Percentiles rank a stretch among this genome's conserved stretches.
Conservation (phyloP, 2,797 vertebrate genomes). For the Argentina silus region DNA sequence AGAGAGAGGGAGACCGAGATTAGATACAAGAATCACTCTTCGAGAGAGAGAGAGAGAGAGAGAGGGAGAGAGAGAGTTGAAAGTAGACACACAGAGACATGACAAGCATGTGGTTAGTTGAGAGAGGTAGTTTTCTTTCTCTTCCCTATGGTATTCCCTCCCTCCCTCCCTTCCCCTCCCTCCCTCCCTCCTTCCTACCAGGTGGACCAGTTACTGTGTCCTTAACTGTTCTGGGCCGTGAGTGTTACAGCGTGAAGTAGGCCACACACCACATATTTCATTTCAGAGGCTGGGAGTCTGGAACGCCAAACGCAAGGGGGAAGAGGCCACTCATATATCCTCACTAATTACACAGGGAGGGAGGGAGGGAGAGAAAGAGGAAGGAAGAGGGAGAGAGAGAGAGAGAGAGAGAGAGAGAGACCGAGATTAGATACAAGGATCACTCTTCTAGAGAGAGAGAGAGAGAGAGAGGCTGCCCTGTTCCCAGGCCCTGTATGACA, state of each 20-base stretch:
- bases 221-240: slow-evolving; percentile 58
- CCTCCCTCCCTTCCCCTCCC: slow-evolving; percentile 37
- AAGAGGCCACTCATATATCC: slow-evolving; percentile 50
- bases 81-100: background rate
- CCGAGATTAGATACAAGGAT: too few species aligned
- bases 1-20: background rate
- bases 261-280: slow-evolving; percentile 62
- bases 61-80: slow-evolving; percentile 5
- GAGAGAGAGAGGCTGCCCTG: slow-evolving; percentile 4
- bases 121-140: slow-evolving; percentile 16
- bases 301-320: slow-evolving; percentile 43
- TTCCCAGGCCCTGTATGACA: background rate
- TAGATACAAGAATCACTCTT: too few species aligned
- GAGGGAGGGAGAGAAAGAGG: slow-evolving; percentile 19
- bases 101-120: background rate
- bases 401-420: background rate
- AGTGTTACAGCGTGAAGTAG: slow-evolving; percentile 65
- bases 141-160: slow-evolving; percentile 34
- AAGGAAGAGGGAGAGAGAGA: slow-evolving; percentile 9
- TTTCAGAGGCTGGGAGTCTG: slow-evolving; percentile 56
- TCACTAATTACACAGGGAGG: slow-evolving; percentile 59
- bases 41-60: slow-evolving; percentile 12
- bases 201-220: slow-evolving; percentile 58
- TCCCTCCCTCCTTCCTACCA: slow-evolving; percentile 33
- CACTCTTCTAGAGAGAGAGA: too few species aligned